Evolutionary conservation across 1,140 invertebrate species (phyloP), one percentile per base, ranked within the genome.

Genomic region (Eriocheir sinensis): DNA sequence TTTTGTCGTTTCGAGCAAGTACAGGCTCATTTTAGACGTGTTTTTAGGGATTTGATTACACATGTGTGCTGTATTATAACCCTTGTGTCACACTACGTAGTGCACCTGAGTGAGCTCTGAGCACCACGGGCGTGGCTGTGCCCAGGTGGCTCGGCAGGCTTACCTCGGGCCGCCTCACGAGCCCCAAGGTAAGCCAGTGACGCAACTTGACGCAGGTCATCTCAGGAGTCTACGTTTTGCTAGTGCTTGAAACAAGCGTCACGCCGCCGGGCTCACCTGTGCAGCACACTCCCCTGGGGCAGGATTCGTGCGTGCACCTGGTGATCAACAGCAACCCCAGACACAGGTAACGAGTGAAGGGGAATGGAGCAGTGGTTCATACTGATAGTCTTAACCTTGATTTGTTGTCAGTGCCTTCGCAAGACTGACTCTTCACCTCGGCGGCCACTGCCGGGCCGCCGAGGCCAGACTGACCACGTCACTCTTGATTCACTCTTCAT

Each of bases 371-470:
- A 72, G 60, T 12, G 60, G 60, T 72, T 27, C n/a, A 72, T 72
- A 72, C 6, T 72, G 60, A 72, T 72, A 72, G 60, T 72, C 21
- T 72, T n/a, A 72, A 72, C 60, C n/a, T 72, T 72, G 60, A n/a
- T n/a, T 72, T 72, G 60, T 72, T n/a, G 60, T 72, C 60, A 72
- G 60, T 72, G 60, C 60, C 60, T 72, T 72, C 60, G 12, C 3
- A 72, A 72, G 60, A 72, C 60, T 72, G 60, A 72, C 60, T n/a
- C n/a, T 72, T 72, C 60, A 72, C 60, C 60, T 72, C 60, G 60
- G 60, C 60, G 60, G 60, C 21, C 60, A 21, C 60, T 3, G 60
- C 27, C 60, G n/a, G 27, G 60, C 60, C 27, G n/a, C 27, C 21
- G 60, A 72, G 60, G 8, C 60, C 60, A n/a, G 21, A 72, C 27